Evolutionary conservation across 1,140 invertebrate genomes (phyloP).

Genomic region (Dendroctonus ponderosae): DNA sequence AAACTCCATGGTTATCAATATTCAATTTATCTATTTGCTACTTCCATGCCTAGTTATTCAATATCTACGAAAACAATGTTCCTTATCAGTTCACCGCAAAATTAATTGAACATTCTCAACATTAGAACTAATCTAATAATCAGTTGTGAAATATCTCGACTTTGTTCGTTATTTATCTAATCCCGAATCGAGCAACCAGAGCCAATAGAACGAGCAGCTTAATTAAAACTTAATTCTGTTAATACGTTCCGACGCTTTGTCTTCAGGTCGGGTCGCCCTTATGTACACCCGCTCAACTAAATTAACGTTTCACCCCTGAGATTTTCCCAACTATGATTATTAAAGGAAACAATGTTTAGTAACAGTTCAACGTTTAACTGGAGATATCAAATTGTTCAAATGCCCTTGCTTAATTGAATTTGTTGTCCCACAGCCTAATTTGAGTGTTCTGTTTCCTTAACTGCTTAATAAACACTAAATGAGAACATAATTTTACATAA

Average conservation of each 20-base stretch:
- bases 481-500: too few relatives aligned
- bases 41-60: too few relatives aligned
- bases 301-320: slow-evolving; percentile 15
- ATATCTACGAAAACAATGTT: too few relatives aligned
- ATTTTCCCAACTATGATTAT: slow-evolving; percentile 14
- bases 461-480: too few relatives aligned
- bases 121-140: too few relatives aligned
- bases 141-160: neutral
- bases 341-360: slow-evolving; percentile 15
- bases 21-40: too few relatives aligned
- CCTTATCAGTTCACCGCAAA: too few relatives aligned
- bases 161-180: slow-evolving; percentile 4
- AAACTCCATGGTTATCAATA: too few relatives aligned
- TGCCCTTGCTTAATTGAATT: neutral
- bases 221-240: slow-evolving; percentile 16
- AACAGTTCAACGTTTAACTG: slow-evolving; percentile 10
- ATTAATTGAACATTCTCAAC: too few relatives aligned
- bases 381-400: slow-evolving; percentile 5
- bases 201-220: slow-evolving; percentile 7
- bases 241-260: slow-evolving; percentile 12
- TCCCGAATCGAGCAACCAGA: neutral
- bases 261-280: slow-evolving; percentile 14
- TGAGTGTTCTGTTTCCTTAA: too few relatives aligned
- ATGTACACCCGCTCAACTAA: slow-evolving; percentile 9
- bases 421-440: neutral